Base-by-base conservation (phyloP, 2,888 invertebrate species). In the Drosophila mimica region DNA sequence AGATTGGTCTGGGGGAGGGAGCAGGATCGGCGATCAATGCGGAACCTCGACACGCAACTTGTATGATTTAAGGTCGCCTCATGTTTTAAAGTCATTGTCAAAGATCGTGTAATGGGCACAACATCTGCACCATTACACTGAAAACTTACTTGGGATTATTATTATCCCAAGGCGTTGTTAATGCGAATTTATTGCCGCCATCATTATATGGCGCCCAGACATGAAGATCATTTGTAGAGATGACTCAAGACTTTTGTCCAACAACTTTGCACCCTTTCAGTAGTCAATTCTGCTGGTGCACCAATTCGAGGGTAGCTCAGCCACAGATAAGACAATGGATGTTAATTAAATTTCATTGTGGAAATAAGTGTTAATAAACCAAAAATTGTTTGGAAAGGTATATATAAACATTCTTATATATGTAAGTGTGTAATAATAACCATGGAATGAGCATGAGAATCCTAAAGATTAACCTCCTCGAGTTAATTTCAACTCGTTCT, bases 101-200 rank as follows among this genome's bases (percentile, higher is more conserved):
- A 63, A 71, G 67, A 74, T 67, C 81, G 58, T 70, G 43, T 30
- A 48, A 54, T 51, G 60, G 51, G 58, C 40, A 36, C 58, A 75
- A 66, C 84, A 83, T 78, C 79, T 82, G 79, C 65, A 58, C 61
- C 59, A 76, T 54, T 60, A 59, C 34, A 61, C 48, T 59, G 34
- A 38, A 58, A 33, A 59, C 54, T 56, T 46, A 59, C 54, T 56
- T 56, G 56, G 56, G 30, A 56, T 56, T 38, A 56, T 56, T 38
- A 56, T 28, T 15, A 52, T 61, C 25, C 71, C 60, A 67, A 79
- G 83, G 79, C 81, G 72, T 77, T 82, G 80, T 84, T 90, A 89
- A 90, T 89, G 89, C 89, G 90, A 90, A 90, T 89, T 90, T 90
- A 89, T 89, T 77, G 87, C 88, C 76, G 76, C 83, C 90, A 78